Evolutionary conservation across 2,797 vertebrate genomes (phyloP).

Genomic region (Hyperoplus immaculatus): DNA sequence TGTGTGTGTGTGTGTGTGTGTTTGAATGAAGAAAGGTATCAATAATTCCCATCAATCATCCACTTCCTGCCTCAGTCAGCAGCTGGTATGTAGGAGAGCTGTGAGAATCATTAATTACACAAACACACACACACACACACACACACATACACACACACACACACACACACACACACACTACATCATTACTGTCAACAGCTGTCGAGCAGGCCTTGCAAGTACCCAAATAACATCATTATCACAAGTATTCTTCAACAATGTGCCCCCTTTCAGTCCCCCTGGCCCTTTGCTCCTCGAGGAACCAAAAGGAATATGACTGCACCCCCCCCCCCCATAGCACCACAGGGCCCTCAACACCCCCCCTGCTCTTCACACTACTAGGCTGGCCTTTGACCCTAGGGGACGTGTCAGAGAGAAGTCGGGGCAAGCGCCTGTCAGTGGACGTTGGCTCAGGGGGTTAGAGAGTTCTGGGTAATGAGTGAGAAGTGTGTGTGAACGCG

Average conservation of each 20-base stretch:
- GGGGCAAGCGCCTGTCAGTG: slow-evolving; percentile 73
- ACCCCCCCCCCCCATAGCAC: slow-evolving; percentile 47
- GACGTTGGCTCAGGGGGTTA: slow-evolving; percentile 60
- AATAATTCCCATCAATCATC: slow-evolving; percentile 84
- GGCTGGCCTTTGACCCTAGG: slow-evolving; percentile 75
- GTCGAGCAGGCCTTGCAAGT: slow-evolving; percentile 74
- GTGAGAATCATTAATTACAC: slow-evolving; percentile 80
- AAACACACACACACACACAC: slow-evolving; percentile 46
- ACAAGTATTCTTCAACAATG: slow-evolving; percentile 81
- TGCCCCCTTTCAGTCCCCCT: slow-evolving; percentile 71
- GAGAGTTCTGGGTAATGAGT: slow-evolving; percentile 69
- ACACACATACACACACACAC: slow-evolving; percentile 50
- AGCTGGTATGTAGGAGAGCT: slow-evolving; percentile 81
- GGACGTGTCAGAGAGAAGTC: slow-evolving; percentile 79
- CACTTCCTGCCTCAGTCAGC: slow-evolving; percentile 81
- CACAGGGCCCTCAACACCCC: slow-evolving; percentile 51
- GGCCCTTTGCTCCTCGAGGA: slow-evolving; percentile 69
- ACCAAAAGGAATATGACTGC: slow-evolving; percentile 67
- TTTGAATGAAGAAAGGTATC: slow-evolving; percentile 67
- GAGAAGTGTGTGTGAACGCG: slow-evolving; percentile 62
- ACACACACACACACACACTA: slow-evolving; percentile 54
- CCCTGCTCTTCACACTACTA: slow-evolving; percentile 71
- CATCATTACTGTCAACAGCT: slow-evolving; percentile 84
- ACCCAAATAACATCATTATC: slow-evolving; percentile 84
- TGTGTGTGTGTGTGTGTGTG: slow-evolving; percentile 60